phyloP scores from a whole-genome alignment of 2,888 invertebrate species.

The Selenia dentaria region DNA sequence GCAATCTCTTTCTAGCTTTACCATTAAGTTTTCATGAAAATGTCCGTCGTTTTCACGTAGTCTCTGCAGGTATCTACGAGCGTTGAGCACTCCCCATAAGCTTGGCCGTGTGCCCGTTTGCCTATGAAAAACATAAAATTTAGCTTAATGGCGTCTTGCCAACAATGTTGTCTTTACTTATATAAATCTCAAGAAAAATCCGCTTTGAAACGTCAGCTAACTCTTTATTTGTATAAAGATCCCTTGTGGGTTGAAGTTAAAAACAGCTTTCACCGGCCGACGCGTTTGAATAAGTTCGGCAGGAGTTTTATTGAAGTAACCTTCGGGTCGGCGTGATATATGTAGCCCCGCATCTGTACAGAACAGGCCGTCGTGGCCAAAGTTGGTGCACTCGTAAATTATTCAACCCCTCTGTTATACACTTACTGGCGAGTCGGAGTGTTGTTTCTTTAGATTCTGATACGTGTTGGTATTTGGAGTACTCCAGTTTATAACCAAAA shows the following conservation, averaged over 20 bases:
- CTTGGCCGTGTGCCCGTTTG: slow-evolving; percentile 46
- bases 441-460: slow-evolving; percentile 55
- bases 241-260: slow-evolving; percentile 77
- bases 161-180: slow-evolving; percentile 43
- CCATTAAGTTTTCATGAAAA: not conserved
- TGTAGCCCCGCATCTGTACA: slow-evolving; percentile 65
- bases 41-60: slow-evolving; percentile 3
- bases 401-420: slow-evolving; percentile 71
- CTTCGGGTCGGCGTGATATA: slow-evolving; percentile 73
- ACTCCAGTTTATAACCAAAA: too few relatives aligned
- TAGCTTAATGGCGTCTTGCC: slow-evolving; percentile 49
- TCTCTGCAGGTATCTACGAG: slow-evolving; percentile 19
- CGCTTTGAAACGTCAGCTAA: slow-evolving; percentile 63
- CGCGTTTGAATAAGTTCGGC: slow-evolving; percentile 65
- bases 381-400: slow-evolving; percentile 80
- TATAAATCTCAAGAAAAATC: slow-evolving; percentile 61
- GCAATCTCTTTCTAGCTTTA: not conserved
- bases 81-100: slow-evolving; percentile 34
- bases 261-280: slow-evolving; percentile 72
- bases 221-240: slow-evolving; percentile 77
- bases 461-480: slow-evolving; percentile 47
- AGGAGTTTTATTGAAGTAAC: slow-evolving; percentile 70
- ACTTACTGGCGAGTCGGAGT: slow-evolving; percentile 63
- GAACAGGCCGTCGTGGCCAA: slow-evolving; percentile 61
- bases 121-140: slow-evolving; percentile 44